These are phyloP conservation scores for Drosophila birchii DNA, from an alignment of 2,888 invertebrate genomes.

Conservation along the genomic window DNA sequence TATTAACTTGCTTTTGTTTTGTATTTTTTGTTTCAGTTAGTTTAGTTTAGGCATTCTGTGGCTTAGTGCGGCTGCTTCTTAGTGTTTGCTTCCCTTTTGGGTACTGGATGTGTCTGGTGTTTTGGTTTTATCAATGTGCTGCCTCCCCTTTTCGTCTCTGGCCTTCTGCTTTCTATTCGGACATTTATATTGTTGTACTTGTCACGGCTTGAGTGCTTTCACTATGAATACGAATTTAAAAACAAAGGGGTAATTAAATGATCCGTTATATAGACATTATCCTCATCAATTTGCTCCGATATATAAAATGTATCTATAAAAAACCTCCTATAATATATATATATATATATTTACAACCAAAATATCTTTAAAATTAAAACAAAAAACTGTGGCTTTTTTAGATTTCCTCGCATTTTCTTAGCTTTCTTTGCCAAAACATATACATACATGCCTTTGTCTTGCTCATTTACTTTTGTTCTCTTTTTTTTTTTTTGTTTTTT, in stretches of 20 bases:
- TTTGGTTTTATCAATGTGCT: neutral
- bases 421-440: neutral
- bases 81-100: neutral
- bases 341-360: slow-evolving; percentile 21
- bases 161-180: slow-evolving; percentile 7
- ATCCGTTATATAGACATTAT: slow-evolving; percentile 5
- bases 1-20: slow-evolving; percentile 35
- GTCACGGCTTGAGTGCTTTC: slow-evolving; percentile 48
- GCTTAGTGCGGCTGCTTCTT: slow-evolving; percentile 25
- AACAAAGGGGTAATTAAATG: slow-evolving; percentile 19
- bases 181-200: slow-evolving; percentile 58
- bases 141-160: slow-evolving; percentile 7
- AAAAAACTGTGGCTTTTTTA: slow-evolving; percentile 1
- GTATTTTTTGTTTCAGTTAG: slow-evolving; percentile 7
- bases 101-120: slow-evolving; percentile 2
- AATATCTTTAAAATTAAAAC: slow-evolving; percentile 15
- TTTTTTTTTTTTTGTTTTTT: neutral
- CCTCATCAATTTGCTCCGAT: slow-evolving; percentile 7
- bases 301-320: slow-evolving; percentile 14
- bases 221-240: slow-evolving; percentile 25
- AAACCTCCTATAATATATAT: slow-evolving; percentile 26
- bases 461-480: neutral
- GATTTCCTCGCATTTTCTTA: neutral
- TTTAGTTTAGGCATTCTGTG: slow-evolving; percentile 37
- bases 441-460: neutral